Conservation (phyloP, 1,140 invertebrate species). For the Diachasma alloeum region DNA sequence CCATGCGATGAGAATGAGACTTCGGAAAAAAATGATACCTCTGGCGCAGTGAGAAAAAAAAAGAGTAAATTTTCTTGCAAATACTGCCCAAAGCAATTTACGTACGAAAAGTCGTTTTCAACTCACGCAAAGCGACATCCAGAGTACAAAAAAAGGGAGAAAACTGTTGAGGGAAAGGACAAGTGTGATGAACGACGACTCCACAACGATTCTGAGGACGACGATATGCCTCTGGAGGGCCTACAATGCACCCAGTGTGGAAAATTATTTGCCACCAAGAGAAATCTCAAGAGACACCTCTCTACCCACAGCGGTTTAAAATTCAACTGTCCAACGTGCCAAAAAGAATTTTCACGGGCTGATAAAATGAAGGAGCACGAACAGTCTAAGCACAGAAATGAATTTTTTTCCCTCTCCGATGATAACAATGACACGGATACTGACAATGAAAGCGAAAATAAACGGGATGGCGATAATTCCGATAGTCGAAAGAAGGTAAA, state of each 20-base stretch:
- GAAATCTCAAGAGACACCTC: slow-evolving; percentile 55
- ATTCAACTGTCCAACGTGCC: slow-evolving; percentile 49
- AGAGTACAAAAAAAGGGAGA: slow-evolving; percentile 41
- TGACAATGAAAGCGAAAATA: slow-evolving; percentile 47
- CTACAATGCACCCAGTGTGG: slow-evolving; percentile 56
- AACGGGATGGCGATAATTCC: slow-evolving; percentile 29
- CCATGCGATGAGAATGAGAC: slow-evolving; percentile 28
- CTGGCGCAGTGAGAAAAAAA: background rate
- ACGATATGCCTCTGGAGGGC: slow-evolving; percentile 42
- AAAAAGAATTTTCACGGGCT: slow-evolving; percentile 53
- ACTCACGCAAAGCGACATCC: slow-evolving; percentile 51
- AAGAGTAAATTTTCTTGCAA: slow-evolving; percentile 49
- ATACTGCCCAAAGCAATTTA: slow-evolving; percentile 54
- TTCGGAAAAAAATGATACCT: background rate
- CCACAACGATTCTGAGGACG: slow-evolving; percentile 30
- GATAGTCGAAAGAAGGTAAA: slow-evolving; percentile 40
- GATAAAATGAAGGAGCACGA: slow-evolving; percentile 58
- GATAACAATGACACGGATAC: slow-evolving; percentile 42
- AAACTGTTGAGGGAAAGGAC: slow-evolving; percentile 35
- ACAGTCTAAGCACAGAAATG: slow-evolving; percentile 52
- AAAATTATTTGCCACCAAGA: slow-evolving; percentile 53
- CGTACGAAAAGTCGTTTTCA: slow-evolving; percentile 50
- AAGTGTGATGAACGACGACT: slow-evolving; percentile 33
- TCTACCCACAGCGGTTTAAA: slow-evolving; percentile 54
- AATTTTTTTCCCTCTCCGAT: slow-evolving; percentile 44